phyloP scores from a whole-genome alignment of 2,113 vertebrate genomes.

The Eubucco bourcierii region DNA sequence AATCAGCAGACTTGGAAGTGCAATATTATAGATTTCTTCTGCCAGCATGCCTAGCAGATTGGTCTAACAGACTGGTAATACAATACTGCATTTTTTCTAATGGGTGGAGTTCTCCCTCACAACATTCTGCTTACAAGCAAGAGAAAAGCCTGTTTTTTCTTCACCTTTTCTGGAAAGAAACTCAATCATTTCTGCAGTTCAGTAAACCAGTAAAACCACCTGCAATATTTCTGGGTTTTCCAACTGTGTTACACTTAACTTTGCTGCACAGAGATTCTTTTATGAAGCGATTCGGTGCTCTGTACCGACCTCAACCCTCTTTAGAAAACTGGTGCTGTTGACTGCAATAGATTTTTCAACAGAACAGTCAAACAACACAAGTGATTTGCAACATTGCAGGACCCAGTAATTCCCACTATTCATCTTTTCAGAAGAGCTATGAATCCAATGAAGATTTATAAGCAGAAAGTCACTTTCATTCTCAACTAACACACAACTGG shows the following conservation, averaged over 20 bases:
- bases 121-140: not conserved
- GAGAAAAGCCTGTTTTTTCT: not conserved
- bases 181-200: not conserved
- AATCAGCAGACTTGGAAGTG: not conserved
- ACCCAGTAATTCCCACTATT: conserved; percentile 41
- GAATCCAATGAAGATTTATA: conserved; percentile 62
- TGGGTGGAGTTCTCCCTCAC: not conserved
- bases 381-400: conserved; percentile 39
- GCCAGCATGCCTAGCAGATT: not conserved
- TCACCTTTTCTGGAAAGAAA: not conserved
- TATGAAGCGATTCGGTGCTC: conserved; percentile 1
- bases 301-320: not conserved
- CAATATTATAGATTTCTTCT: not conserved
- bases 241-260: not conserved
- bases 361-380: conserved; percentile 50
- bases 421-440: not conserved
- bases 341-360: conserved; percentile 37
- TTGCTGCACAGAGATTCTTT: conserved; percentile 16
- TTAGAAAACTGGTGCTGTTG: not conserved
- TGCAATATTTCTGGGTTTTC: conserved; percentile 17
- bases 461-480: conserved; percentile 32
- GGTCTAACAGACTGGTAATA: not conserved
- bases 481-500: conserved; percentile 52
- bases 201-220: not conserved
- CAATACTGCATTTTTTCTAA: not conserved